phyloP scores from a whole-genome alignment of 2,113 vertebrate genomes.

The Telmatochromis sp. region DNA sequence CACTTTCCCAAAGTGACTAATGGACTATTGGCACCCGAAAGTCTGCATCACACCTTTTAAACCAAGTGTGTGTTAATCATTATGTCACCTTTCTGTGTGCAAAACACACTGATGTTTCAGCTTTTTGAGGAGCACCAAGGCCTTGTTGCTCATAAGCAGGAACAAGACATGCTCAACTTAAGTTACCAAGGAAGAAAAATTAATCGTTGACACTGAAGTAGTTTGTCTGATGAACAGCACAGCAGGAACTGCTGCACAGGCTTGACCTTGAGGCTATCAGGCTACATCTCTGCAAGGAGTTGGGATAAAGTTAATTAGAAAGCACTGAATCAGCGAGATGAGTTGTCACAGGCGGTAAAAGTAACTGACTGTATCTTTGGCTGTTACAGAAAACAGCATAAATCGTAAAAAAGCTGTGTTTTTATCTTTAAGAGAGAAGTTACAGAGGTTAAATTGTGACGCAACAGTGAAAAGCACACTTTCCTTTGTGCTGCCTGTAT shows the following conservation, averaged over 20 bases:
- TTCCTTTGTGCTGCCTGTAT: background rate
- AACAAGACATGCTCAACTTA: constrained; percentile 34
- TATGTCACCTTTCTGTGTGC: constrained; percentile 45
- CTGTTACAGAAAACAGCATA: background rate
- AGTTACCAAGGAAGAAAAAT: constrained; percentile 15
- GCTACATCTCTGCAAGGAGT: constrained; percentile 31
- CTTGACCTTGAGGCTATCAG: constrained; percentile 52
- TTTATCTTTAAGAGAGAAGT: background rate
- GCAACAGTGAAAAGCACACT: background rate
- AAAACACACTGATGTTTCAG: constrained; percentile 24
- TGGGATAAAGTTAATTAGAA: background rate
- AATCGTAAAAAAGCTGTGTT: background rate
- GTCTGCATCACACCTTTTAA: background rate
- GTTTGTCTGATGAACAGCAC: constrained; percentile 4
- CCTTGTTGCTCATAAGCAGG: background rate
- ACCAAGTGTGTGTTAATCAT: constrained; percentile 19
- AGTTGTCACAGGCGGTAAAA: constrained; percentile 1
- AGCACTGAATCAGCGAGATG: constrained; percentile 27
- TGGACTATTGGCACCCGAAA: background rate
- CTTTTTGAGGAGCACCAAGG: background rate
- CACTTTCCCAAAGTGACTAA: background rate
- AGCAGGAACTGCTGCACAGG: constrained; percentile 8
- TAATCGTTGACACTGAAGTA: background rate
- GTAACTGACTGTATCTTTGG: background rate
- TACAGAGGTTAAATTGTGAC: background rate